Base-by-base conservation (phyloP, 1,140 invertebrate species). In the Fopius arisanus region DNA sequence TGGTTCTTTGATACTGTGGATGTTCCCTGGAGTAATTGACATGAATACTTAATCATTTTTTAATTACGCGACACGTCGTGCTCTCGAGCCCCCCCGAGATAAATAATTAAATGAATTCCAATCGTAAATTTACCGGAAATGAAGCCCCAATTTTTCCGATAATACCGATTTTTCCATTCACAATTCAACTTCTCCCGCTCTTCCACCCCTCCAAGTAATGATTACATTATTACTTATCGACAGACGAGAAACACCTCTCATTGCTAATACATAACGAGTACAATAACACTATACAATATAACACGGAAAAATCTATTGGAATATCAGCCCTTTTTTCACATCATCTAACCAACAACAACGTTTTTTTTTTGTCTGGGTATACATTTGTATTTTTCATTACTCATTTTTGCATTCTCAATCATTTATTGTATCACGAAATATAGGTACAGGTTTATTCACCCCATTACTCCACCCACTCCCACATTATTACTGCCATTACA, bases 11-110 rank as follows among this genome's bases (percentile, higher is more conserved):
- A 62, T 74, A 59, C 77, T 80, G 75, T 81, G 81, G 82, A 90
- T 91, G 90, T 91, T 91, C 90, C 90, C 90, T 90, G 90, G 88
- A 90, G 86, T 91, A 91, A 91, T 91, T 91, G 90, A 91, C 90
- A 91, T 91, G 89, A 89, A 91, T 88, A 90, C 82, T 84, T 85
- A 79, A 76, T 67, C 29, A 31, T 66, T 70, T 69, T 72, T 59
- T 67, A 29, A 16, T 37, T 62, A 68, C 77, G 77, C 77, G 75
- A 77, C 71, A 70, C 75, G 65, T 72, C 67, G 73, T 77, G 70
- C 41, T 41, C 67, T 70, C n/a, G 67, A 14, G 73, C 75, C 67
- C 41, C 33, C 67, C 67, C n/a, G 67, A 14, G 3, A 10, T 62
- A 6, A 29, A 2, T 29, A 40, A 23, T 48, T 19, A 37, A 67